Conservation (phyloP, 2,797 vertebrate species). For the Leucoraja ocellata region DNA sequence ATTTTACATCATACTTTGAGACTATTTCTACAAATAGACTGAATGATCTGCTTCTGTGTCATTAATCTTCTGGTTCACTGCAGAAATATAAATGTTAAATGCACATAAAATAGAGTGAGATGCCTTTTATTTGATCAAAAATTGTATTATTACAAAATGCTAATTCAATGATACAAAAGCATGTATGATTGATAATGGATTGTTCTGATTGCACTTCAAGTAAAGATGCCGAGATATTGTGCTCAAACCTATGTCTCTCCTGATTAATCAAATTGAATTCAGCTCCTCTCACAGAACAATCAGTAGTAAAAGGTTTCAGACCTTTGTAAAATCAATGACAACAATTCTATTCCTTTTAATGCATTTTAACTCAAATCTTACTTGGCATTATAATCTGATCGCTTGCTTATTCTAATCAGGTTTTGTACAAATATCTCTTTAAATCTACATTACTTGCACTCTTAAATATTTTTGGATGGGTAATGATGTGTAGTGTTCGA, state of each 20-base stretch:
- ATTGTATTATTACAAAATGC: neutral
- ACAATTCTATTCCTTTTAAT: slow-evolving; percentile 5
- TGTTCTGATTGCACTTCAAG: neutral
- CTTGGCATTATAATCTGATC: neutral
- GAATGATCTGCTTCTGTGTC: neutral
- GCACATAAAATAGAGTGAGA: neutral
- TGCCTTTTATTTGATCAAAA: neutral
- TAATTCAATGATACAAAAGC: neutral
- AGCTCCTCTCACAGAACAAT: neutral
- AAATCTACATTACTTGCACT: neutral
- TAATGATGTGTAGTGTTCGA: neutral
- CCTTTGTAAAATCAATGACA: neutral
- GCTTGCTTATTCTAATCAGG: neutral
- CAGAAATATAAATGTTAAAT: neutral
- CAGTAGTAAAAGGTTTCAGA: neutral
- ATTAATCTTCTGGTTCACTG: too few relatives aligned
- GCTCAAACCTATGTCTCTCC: neutral
- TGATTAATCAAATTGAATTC: neutral
- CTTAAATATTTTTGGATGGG: neutral
- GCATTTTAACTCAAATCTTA: neutral
- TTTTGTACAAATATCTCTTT: neutral
- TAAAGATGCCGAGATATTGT: neutral
- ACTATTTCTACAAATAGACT: neutral
- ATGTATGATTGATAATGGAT: neutral
- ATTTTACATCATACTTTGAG: neutral